Percentiles rank a stretch among this genome's conserved stretches.
phyloP scores from a whole-genome alignment of 2,113 vertebrate genomes.

The Bucco capensis region DNA sequence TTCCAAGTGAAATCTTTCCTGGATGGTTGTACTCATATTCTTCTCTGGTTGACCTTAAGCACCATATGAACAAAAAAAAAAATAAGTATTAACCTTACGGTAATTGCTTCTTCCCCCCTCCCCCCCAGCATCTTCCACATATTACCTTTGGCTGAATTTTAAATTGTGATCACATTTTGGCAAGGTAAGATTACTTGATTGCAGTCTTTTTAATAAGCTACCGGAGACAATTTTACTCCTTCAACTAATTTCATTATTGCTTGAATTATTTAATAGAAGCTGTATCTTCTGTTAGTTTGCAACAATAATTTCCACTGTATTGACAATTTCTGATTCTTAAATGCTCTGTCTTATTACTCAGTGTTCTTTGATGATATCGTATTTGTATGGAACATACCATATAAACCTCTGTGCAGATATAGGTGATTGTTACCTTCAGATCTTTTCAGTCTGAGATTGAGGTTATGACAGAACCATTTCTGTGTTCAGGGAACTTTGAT shows the following conservation, averaged over 20 bases:
- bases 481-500: conserved; percentile 48
- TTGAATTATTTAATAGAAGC: conserved; percentile 17
- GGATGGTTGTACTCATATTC: neutral
- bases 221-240: neutral
- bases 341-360: neutral
- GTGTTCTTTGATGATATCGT: neutral
- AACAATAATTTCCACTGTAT: neutral
- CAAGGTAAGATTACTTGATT: neutral
- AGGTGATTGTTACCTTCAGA: conserved; percentile 26
- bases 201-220: neutral
- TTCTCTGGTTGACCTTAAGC: neutral
- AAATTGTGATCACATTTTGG: neutral
- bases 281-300: neutral
- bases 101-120: neutral
- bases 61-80: neutral
- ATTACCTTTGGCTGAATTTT: neutral
- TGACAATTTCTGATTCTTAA: conserved; percentile 8
- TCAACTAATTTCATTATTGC: neutral
- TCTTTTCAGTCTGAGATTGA: conserved; percentile 33
- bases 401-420: neutral
- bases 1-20: neutral
- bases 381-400: conserved; percentile 3
- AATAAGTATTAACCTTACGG: neutral
- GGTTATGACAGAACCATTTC: conserved; percentile 21
- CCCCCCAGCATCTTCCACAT: neutral